phyloP scores from a whole-genome alignment of 2,797 vertebrate genomes.

The Coranthus polyacanthus region DNA sequence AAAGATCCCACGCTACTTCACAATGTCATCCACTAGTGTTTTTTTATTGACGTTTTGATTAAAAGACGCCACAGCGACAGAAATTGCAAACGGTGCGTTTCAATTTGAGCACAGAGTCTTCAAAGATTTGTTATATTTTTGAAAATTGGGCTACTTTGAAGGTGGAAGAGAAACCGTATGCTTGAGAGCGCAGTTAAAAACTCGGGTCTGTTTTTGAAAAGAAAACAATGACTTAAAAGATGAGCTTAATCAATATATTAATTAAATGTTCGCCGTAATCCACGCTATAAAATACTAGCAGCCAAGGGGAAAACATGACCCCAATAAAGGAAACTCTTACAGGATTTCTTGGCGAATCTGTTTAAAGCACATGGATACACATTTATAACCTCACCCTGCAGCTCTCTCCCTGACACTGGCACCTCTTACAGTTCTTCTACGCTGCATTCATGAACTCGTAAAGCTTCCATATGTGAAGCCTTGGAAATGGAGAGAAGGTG shows the following conservation, averaged over 20 bases:
- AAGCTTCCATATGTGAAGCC: conserved; percentile 55
- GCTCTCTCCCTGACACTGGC: conserved; percentile 24
- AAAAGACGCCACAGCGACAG: no score
- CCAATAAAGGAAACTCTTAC: not conserved
- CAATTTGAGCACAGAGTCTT: not conserved
- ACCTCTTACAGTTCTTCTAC: conserved; percentile 36
- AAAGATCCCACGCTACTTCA: no score
- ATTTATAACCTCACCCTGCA: conserved; percentile 41
- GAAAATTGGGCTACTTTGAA: not conserved
- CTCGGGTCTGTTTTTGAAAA: not conserved
- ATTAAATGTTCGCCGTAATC: no score
- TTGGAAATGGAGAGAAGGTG: conserved; percentile 33
- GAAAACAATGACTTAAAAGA: no score
- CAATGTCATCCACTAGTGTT: no score
- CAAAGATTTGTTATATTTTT: not conserved
- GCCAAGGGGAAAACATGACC: not conserved
- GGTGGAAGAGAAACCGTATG: not conserved
- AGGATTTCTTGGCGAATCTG: conserved; percentile 1
- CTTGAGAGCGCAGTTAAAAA: not conserved
- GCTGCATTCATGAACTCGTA: conserved; percentile 66
- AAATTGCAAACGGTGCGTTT: no score
- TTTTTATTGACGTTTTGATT: no score
- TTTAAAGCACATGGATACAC: conserved; percentile 24
- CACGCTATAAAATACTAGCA: not conserved
- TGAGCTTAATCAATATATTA: no score